Conservation (phyloP, 64 coral and sea anemone genomes). For the Stylophora pistillata region DNA sequence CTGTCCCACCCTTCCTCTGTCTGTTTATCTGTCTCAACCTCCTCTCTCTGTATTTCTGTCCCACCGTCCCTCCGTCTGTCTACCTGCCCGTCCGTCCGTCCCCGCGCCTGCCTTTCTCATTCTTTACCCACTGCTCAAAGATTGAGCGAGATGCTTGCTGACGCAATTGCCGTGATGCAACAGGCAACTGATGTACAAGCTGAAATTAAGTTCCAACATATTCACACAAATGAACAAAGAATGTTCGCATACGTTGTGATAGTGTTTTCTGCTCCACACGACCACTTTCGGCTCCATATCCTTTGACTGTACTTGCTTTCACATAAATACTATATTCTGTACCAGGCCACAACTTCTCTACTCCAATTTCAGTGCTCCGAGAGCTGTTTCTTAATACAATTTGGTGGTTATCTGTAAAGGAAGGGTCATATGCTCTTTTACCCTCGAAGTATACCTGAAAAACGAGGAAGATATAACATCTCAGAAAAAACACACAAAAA, state of each 20-base stretch:
- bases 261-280: not conserved
- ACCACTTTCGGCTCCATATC: conserved; percentile 24
- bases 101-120: too few relatives aligned
- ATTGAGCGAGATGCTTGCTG: too few relatives aligned
- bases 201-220: too few relatives aligned
- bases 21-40: too few relatives aligned
- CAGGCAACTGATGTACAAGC: too few relatives aligned
- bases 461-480: not conserved
- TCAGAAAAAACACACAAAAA: not conserved
- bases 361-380: not conserved
- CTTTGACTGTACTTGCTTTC: conserved; percentile 14
- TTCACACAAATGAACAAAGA: not conserved
- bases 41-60: too few relatives aligned
- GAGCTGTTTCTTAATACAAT: not conserved
- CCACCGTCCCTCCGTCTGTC: too few relatives aligned
- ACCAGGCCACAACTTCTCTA: conserved; percentile 1
- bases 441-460: conserved; percentile 44
- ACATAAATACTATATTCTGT: conserved; percentile 46
- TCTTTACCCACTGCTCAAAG: too few relatives aligned
- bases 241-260: not conserved
- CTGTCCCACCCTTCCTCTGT: too few relatives aligned
- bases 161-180: too few relatives aligned
- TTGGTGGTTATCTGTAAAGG: not conserved
- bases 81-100: too few relatives aligned
- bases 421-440: not conserved